A percentile compares a stretch with the other conserved stretches of the same genome.
Conservation (phyloP, 1,140 invertebrate genomes). For the Drosophila serrata region DNA sequence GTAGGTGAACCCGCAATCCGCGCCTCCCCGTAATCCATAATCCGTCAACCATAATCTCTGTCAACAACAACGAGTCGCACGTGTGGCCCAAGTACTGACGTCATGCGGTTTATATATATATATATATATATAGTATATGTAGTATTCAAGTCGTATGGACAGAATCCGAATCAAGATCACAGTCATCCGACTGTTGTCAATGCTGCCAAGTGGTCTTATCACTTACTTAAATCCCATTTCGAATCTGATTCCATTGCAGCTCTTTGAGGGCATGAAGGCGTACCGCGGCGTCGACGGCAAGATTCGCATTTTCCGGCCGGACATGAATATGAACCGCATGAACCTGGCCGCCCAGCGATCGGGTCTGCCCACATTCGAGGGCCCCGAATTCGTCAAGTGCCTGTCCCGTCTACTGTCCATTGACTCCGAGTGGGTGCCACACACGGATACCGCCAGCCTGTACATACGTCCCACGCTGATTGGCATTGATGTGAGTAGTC, state of each 20-base stretch:
- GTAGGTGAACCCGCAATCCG: background rate
- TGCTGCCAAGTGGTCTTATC: constrained; percentile 18
- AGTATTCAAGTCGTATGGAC: background rate
- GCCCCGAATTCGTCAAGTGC: constrained; percentile 94
- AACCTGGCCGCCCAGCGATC: constrained; percentile 92
- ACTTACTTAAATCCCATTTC: background rate
- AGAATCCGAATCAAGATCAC: constrained; percentile 12
- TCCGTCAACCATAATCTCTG: constrained; percentile 14
- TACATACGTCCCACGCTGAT: constrained; percentile 99
- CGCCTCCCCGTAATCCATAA: background rate
- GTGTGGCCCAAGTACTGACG: constrained; percentile 19
- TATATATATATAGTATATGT: no score
- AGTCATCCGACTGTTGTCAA: constrained; percentile 28
- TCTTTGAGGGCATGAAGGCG: constrained; percentile 99
- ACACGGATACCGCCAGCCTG: constrained; percentile 94
- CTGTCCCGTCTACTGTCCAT: constrained; percentile 94
- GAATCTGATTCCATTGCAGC: constrained; percentile 87
- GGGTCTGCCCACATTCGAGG: constrained; percentile 96
- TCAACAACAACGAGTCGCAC: constrained; percentile 31
- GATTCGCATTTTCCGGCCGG: constrained; percentile 97
- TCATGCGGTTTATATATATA: constrained; percentile 17
- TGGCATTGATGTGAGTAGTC: constrained; percentile 94
- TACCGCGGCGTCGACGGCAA: constrained; percentile 97
- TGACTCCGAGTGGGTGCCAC: constrained; percentile 99
- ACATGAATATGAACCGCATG: constrained; percentile 98